A percentile compares a stretch with the other conserved stretches of the same genome.
Conservation (phyloP, 2,888 invertebrate genomes). For the Lacanobia wlatinum region DNA sequence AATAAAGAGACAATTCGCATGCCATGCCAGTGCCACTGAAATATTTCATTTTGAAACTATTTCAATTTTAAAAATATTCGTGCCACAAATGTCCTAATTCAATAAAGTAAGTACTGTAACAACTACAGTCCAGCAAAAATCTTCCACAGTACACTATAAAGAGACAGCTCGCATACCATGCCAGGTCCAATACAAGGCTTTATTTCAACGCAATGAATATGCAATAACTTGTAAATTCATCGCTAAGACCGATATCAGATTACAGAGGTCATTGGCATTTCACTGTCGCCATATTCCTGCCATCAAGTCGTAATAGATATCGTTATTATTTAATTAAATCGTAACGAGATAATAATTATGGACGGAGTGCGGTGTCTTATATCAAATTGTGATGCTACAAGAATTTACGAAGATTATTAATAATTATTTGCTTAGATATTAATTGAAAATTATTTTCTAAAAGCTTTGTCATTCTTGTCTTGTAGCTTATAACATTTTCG, state of each 20-base stretch:
- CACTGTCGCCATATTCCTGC: conserved; percentile 46
- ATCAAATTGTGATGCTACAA: conserved; percentile 37
- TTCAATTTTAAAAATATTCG: no score
- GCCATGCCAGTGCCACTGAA: no score
- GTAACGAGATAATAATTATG: conserved; percentile 60
- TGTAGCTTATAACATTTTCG: background rate
- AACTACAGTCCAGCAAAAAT: background rate
- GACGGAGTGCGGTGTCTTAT: conserved; percentile 42
- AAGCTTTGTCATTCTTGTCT: background rate
- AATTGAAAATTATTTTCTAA: conserved; percentile 11
- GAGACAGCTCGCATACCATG: conserved; percentile 3
- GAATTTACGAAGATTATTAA: conserved; percentile 40
- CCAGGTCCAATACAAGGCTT: conserved; percentile 40
- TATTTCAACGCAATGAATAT: conserved; percentile 66
- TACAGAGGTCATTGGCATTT: conserved; percentile 49
- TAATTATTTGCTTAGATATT: conserved; percentile 25
- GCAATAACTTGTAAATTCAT: conserved; percentile 65
- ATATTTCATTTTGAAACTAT: no score
- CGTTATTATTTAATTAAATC: conserved; percentile 61
- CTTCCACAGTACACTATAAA: conserved; percentile 8
- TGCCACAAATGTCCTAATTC: no score
- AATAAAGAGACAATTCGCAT: no score
- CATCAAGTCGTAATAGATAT: conserved; percentile 57
- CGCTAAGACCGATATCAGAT: conserved; percentile 63
- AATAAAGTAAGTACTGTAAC: no score